These are phyloP conservation scores for Strix uralensis DNA, from an alignment of 2,113 vertebrate species.

Conservation along the genomic window DNA sequence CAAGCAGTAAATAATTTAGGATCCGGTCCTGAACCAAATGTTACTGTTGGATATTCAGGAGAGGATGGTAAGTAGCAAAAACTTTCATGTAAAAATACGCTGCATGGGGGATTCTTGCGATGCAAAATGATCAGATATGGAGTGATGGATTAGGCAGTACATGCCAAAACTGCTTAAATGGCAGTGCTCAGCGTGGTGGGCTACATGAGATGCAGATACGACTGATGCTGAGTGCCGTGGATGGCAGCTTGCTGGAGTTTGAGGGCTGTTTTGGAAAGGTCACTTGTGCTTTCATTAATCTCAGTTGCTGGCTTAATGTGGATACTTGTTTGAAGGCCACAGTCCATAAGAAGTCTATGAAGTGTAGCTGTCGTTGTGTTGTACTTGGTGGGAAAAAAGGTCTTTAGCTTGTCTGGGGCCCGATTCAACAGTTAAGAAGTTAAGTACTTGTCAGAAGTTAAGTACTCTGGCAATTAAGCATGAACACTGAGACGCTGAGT, in stretches of 20 bases:
- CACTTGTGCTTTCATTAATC: not conserved
- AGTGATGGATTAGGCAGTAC: not conserved
- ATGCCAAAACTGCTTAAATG: not conserved
- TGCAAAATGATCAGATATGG: fast-evolving
- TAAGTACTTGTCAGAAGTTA: not conserved
- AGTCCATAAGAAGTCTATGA: not conserved
- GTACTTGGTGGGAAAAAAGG: not conserved
- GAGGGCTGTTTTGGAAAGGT: not conserved
- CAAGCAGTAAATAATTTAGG: slow-evolving; percentile 88
- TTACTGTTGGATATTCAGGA: slow-evolving; percentile 86
- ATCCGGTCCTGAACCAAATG: slow-evolving; percentile 82
- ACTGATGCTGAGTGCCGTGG: not conserved
- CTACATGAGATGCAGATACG: fast-evolving
- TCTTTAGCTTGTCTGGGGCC: not conserved
- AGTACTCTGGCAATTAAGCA: not conserved
- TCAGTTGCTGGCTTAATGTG: not conserved
- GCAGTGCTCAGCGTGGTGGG: not conserved
- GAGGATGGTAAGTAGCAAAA: slow-evolving; percentile 87
- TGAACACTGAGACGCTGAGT: fast-evolving
- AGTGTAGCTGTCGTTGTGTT: not conserved
- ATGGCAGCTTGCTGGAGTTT: not conserved
- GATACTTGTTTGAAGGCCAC: not conserved
- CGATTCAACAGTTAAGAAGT: not conserved
- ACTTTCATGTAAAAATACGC: fast-evolving
- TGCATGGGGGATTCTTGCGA: not conserved